A percentile compares a stretch with the other conserved stretches of the same genome.
Conservation (phyloP, 2,797 vertebrate genomes). For the Bufotes viridis region DNA sequence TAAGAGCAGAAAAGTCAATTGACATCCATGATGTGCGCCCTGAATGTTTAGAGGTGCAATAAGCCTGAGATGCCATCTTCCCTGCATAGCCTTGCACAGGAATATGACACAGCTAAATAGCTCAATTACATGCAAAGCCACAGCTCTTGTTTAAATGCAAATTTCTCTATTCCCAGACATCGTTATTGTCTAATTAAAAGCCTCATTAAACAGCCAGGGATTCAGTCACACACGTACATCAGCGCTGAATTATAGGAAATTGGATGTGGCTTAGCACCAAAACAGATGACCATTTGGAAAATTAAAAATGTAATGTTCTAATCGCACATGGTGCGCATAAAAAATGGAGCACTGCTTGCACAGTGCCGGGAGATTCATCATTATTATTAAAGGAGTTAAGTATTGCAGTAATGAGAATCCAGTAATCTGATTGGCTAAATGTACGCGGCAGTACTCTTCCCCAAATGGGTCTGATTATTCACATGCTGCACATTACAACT, state of each 20-base stretch:
- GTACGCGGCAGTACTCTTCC: slow-evolving; percentile 36
- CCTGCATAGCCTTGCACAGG: slow-evolving; percentile 19
- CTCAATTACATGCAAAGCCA: slow-evolving; percentile 58
- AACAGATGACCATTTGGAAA: slow-evolving; percentile 49
- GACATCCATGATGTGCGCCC: slow-evolving; percentile 11
- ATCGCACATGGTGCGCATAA: slow-evolving; percentile 54
- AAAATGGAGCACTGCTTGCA: slow-evolving; percentile 43
- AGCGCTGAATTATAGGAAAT: slow-evolving; percentile 57
- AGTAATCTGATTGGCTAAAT: slow-evolving; percentile 47
- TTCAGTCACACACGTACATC: slow-evolving; percentile 43
- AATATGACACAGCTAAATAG: slow-evolving; percentile 56
- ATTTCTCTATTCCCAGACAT: slow-evolving; percentile 57
- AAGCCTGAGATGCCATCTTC: slow-evolving; percentile 18
- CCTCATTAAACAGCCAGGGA: slow-evolving; percentile 46
- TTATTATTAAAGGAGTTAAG: slow-evolving; percentile 52
- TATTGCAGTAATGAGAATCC: slow-evolving; percentile 45
- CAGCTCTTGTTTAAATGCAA: slow-evolving; percentile 63
- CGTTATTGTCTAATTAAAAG: slow-evolving; percentile 25
- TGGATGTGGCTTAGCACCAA: slow-evolving; percentile 55
- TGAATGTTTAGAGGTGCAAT: slow-evolving; percentile 38
- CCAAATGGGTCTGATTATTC: slow-evolving; percentile 39
- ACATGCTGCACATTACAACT: slow-evolving; percentile 19
- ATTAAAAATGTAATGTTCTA: slow-evolving; percentile 60
- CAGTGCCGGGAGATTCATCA: slow-evolving; percentile 41
- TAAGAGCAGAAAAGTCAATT: slow-evolving; percentile 25